phyloP scores from a whole-genome alignment of 1,140 invertebrate species.

The Drosophila bocqueti region DNA sequence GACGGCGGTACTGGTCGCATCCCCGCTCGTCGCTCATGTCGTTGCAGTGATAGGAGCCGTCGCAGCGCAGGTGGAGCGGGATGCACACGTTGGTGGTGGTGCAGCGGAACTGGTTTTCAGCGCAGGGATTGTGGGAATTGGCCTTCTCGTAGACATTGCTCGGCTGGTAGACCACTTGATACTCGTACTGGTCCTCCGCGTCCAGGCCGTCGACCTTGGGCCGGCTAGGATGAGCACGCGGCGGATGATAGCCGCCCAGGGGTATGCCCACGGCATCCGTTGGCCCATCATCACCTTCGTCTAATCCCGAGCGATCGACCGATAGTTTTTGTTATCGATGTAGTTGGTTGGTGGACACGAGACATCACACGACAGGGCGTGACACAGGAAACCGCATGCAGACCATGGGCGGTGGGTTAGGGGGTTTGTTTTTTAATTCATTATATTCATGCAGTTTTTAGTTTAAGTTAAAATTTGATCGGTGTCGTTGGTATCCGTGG shows the following conservation, averaged over 20 bases:
- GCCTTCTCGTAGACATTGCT: constrained; percentile 54
- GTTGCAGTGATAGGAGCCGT: constrained; percentile 90
- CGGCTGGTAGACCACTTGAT: constrained; percentile 46
- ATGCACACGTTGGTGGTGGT: constrained; percentile 88
- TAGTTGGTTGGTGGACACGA: constrained; percentile 3
- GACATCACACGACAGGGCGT: constrained; percentile 7
- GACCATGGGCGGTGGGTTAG: constrained; percentile 33
- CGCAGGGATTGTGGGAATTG: constrained; percentile 55
- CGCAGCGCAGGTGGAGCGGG: constrained; percentile 88
- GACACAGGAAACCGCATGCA: constrained; percentile 57
- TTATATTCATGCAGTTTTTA: constrained; percentile 63
- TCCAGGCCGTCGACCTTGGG: constrained; percentile 28
- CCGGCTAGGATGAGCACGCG: not conserved
- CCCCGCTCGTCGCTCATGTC: constrained; percentile 90
- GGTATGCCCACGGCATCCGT: constrained; percentile 30
- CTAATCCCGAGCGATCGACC: constrained; percentile 14
- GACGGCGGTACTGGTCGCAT: constrained; percentile 85
- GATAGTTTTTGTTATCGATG: constrained; percentile 3
- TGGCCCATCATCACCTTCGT: not conserved
- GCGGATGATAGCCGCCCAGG: constrained; percentile 7
- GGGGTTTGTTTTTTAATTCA: constrained; percentile 16
- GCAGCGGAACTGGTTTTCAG: constrained; percentile 85
- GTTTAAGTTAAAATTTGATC: constrained; percentile 8
- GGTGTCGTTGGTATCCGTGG: not conserved
- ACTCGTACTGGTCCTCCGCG: constrained; percentile 51